Percentiles rank a stretch among this genome's conserved stretches.
These are phyloP conservation scores for Pseudolycoriella hygida DNA, from an alignment of 2,888 invertebrate species.

Conservation along the genomic window DNA sequence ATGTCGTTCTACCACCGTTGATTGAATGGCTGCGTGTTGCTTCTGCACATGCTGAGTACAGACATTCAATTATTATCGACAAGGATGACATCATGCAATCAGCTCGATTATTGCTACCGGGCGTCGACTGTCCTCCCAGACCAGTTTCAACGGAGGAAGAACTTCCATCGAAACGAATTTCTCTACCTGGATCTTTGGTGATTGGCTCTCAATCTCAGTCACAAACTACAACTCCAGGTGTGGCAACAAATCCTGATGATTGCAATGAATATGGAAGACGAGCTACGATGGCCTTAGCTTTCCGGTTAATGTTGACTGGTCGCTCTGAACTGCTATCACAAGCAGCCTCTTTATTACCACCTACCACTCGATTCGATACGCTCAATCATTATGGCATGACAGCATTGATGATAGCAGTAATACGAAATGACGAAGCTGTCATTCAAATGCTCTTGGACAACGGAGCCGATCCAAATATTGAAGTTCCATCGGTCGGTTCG, in stretches of 20 bases:
- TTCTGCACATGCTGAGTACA: conserved; percentile 64
- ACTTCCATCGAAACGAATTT: conserved; percentile 27
- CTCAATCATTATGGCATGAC: conserved; percentile 64
- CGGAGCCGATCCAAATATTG: conserved; percentile 66
- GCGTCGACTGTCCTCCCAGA: conserved; percentile 75
- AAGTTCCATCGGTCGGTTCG: conserved; percentile 38
- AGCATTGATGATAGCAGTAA: conserved; percentile 66
- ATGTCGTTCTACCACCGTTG: conserved; percentile 72
- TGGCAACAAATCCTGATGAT: background rate
- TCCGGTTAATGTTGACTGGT: conserved; percentile 64
- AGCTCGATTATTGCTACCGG: conserved; percentile 65
- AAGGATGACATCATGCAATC: conserved; percentile 80
- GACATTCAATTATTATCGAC: conserved; percentile 59
- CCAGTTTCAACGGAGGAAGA: conserved; percentile 43
- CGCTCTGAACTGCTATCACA: conserved; percentile 60
- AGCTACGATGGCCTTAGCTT: conserved; percentile 55
- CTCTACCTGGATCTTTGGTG: conserved; percentile 14
- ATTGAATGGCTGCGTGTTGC: conserved; percentile 82
- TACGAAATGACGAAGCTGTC: conserved; percentile 61
- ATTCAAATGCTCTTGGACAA: conserved; percentile 57
- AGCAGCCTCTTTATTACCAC: conserved; percentile 56
- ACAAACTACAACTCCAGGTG: background rate
- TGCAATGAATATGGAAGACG: conserved; percentile 38
- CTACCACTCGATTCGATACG: conserved; percentile 52
- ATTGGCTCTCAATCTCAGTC: conserved; percentile 6